Evolutionary conservation across 2,888 invertebrate genomes (phyloP).

Genomic region (Sepioteuthis lessoniana): DNA sequence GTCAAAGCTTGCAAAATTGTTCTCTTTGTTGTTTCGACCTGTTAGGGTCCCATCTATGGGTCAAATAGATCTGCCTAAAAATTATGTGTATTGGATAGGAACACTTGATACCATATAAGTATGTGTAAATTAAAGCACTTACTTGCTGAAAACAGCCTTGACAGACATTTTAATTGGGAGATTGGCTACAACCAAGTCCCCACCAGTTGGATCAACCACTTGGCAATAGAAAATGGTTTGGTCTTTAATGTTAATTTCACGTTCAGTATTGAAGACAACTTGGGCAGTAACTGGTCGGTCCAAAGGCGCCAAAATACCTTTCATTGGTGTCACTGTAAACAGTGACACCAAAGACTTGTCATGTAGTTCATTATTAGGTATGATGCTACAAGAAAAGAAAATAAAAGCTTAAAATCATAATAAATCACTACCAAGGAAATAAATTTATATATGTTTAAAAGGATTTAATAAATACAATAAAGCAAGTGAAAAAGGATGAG

Average conservation of each 20-base stretch:
- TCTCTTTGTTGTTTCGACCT: too few species aligned
- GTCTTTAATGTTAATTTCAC: slow-evolving; percentile 73
- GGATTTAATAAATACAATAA: too few species aligned
- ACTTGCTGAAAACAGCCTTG: slow-evolving; percentile 75
- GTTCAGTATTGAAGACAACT: slow-evolving; percentile 71
- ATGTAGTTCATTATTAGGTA: slow-evolving; percentile 66
- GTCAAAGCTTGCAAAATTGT: too few species aligned
- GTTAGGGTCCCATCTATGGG: too few species aligned
- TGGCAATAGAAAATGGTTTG: slow-evolving; percentile 73
- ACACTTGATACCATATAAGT: too few species aligned
- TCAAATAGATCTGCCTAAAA: too few species aligned
- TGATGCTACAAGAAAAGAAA: slow-evolving; percentile 65
- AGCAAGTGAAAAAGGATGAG: too few species aligned
- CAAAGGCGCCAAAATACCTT: slow-evolving; percentile 69
- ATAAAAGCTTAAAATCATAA: background rate
- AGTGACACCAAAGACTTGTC: slow-evolving; percentile 54
- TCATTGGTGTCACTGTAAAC: slow-evolving; percentile 71
- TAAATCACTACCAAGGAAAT: too few species aligned
- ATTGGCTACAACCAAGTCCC: slow-evolving; percentile 73
- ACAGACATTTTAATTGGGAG: slow-evolving; percentile 76
- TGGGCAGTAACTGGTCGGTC: slow-evolving; percentile 73
- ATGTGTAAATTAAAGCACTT: slow-evolving; percentile 53
- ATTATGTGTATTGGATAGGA: too few species aligned
- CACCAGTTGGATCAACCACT: slow-evolving; percentile 73
- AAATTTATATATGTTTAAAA: too few species aligned